A percentile compares a stretch with the other conserved stretches of the same genome.
Conservation (phyloP, 2,113 vertebrate genomes). For the Bolborhynchus lineola region DNA sequence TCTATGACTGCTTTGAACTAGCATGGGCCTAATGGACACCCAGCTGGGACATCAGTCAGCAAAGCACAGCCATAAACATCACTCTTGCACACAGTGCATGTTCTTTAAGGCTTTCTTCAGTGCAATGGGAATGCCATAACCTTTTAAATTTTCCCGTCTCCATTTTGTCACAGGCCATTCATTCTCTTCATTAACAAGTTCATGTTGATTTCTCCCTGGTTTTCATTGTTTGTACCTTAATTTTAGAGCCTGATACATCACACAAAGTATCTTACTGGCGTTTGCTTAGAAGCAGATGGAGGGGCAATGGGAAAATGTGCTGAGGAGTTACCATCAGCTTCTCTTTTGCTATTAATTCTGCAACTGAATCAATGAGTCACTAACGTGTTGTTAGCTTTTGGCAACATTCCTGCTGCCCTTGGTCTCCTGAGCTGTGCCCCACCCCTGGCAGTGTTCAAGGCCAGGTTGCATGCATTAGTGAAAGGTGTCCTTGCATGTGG, state of each 20-base stretch:
- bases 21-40: neutral
- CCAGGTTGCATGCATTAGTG: neutral
- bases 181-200: accelerated
- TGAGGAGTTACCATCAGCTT: neutral
- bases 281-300: neutral
- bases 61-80: neutral
- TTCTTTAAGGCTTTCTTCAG: neutral
- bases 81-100: accelerated
- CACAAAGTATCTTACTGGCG: neutral
- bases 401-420: neutral
- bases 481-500: neutral
- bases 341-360: neutral
- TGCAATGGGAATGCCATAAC: accelerated
- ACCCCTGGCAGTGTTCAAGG: neutral
- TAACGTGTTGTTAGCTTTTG: neutral
- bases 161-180: accelerated
- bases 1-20: neutral
- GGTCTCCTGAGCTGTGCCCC: neutral
- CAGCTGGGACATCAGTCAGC: neutral
- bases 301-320: neutral
- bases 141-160: neutral
- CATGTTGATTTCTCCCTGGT: neutral
- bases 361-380: neutral
- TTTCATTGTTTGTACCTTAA: neutral
- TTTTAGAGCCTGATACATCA: neutral